phyloP scores from a whole-genome alignment of 2,888 invertebrate genomes.

The Phyto melanocephala region DNA sequence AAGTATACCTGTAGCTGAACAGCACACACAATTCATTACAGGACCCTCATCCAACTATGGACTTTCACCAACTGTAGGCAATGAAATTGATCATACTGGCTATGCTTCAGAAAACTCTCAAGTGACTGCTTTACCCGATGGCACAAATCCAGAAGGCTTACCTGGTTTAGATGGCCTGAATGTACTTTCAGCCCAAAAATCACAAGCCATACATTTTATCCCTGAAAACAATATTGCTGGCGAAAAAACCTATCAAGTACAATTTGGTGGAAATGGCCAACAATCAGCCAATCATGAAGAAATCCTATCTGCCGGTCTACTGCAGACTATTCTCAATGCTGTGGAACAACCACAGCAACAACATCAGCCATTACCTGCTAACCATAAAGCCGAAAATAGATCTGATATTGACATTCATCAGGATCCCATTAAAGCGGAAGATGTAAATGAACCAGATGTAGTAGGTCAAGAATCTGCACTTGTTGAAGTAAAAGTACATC shows the following conservation, averaged over 20 bases:
- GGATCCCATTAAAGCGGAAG: constrained; percentile 58
- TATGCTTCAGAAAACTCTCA: constrained; percentile 76
- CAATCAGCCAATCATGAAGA: constrained; percentile 84
- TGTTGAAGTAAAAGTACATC: constrained; percentile 64
- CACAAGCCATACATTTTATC: constrained; percentile 79
- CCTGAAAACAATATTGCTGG: constrained; percentile 79
- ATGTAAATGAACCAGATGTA: constrained; percentile 59
- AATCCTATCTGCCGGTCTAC: constrained; percentile 86
- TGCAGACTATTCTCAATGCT: constrained; percentile 89
- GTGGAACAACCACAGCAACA: constrained; percentile 84
- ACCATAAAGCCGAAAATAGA: constrained; percentile 73
- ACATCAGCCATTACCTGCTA: constrained; percentile 66
- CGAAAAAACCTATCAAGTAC: constrained; percentile 82
- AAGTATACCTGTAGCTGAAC: constrained; percentile 74
- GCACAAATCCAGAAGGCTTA: constrained; percentile 70
- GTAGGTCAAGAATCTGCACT: constrained; percentile 63
- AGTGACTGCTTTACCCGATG: constrained; percentile 70
- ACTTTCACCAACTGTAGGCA: constrained; percentile 72
- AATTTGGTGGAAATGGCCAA: constrained; percentile 81
- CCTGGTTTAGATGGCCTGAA: constrained; percentile 75
- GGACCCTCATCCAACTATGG: constrained; percentile 71
- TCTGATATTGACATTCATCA: constrained; percentile 70
- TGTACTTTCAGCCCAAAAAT: constrained; percentile 76
- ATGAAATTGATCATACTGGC: constrained; percentile 72
- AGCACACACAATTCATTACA: constrained; percentile 72